Percentiles rank a stretch among this genome's conserved stretches.
Evolutionary conservation across 2,888 invertebrate genomes (phyloP).

Genomic region (Catocala sponsa): DNA sequence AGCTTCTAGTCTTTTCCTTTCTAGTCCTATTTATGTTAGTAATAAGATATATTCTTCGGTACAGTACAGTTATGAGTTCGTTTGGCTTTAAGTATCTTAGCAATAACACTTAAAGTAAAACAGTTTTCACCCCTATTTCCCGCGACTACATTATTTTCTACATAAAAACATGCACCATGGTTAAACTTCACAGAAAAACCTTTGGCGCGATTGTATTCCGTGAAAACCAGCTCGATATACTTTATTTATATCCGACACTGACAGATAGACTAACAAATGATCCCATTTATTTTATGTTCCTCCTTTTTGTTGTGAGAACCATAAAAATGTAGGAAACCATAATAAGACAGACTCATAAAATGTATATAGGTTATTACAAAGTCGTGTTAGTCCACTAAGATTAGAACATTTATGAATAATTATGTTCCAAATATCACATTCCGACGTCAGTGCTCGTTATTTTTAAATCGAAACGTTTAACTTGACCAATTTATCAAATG

Average conservation of each 20-base stretch:
- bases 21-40: no score
- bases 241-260: slow-evolving; percentile 9
- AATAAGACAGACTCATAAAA: slow-evolving; percentile 26
- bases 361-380: slow-evolving; percentile 40
- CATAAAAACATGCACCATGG: not conserved
- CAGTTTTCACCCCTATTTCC: not conserved
- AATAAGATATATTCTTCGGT: no score
- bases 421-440: slow-evolving; percentile 53
- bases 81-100: no score
- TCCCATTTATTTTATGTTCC: slow-evolving; percentile 11
- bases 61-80: no score
- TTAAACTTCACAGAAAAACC: slow-evolving; percentile 1
- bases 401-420: slow-evolving; percentile 38
- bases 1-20: no score
- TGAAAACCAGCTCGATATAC: slow-evolving; percentile 2
- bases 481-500: no score
- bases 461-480: slow-evolving; percentile 34
- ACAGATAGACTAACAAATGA: slow-evolving; percentile 17
- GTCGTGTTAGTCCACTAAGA: slow-evolving; percentile 42
- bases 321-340: slow-evolving; percentile 32
- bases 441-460: slow-evolving; percentile 27
- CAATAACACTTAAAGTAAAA: not conserved
- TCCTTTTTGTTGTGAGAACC: slow-evolving; percentile 14
- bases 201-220: not conserved
- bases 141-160: not conserved